These are phyloP conservation scores for Leptinotarsa lineolata DNA, from an alignment of 1,140 invertebrate species.

Conservation along the genomic window DNA sequence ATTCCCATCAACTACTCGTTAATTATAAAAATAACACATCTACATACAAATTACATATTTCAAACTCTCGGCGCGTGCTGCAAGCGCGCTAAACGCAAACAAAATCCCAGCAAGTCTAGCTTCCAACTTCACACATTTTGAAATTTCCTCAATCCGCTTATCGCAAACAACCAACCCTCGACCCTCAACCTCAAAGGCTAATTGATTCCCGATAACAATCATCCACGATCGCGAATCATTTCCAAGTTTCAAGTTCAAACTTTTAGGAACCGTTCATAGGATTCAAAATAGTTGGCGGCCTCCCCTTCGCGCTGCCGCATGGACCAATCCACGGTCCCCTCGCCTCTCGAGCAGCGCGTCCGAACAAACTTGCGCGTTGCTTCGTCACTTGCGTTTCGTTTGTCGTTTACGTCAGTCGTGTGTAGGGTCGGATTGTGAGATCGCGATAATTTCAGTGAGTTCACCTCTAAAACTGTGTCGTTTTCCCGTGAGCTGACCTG, in stretches of 20 bases:
- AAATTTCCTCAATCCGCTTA: not conserved
- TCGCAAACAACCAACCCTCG: not conserved
- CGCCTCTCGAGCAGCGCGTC: not conserved
- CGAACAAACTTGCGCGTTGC: not conserved
- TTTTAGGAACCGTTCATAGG: conserved; percentile 6
- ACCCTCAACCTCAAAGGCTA: not conserved
- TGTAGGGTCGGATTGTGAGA: not conserved
- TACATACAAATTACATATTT: no score
- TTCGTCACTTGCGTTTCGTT: conserved; percentile 19
- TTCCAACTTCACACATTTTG: not conserved
- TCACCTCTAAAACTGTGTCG: not conserved
- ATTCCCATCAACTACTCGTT: not conserved
- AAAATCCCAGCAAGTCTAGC: not conserved
- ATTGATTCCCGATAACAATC: conserved; percentile 5
- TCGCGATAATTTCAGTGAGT: not conserved
- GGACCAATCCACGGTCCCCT: conserved; percentile 27
- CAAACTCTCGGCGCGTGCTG: no score
- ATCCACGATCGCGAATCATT: not conserved
- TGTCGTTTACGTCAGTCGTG: conserved; percentile 13
- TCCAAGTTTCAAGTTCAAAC: conserved; percentile 14
- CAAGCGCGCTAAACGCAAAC: not conserved
- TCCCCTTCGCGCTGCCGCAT: conserved; percentile 30
- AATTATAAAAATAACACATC: no score
- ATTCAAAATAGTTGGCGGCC: conserved; percentile 26
- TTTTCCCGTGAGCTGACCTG: not conserved